Conservation (phyloP, 2,113 vertebrate genomes). For the Plotosus lineatus region DNA sequence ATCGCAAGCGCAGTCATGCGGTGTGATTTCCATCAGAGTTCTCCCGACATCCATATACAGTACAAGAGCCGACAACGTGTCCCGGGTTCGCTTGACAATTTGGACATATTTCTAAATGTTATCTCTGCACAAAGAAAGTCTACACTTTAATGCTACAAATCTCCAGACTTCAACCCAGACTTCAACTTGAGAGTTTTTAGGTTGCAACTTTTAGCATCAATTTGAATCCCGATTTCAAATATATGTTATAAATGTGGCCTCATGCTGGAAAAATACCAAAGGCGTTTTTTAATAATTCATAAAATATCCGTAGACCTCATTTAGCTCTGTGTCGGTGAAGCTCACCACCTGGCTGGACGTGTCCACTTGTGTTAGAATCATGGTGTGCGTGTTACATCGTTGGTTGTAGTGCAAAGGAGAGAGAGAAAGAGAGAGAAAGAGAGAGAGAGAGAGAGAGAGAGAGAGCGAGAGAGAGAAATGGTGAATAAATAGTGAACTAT, state of each 20-base stretch:
- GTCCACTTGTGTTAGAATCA: conserved; percentile 53
- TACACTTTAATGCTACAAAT: background rate
- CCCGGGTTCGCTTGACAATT: background rate
- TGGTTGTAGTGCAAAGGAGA: background rate
- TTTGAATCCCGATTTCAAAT: conserved; percentile 69
- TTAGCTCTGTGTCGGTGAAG: conserved; percentile 53
- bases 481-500: background rate
- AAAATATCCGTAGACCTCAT: conserved; percentile 56
- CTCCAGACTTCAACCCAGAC: background rate
- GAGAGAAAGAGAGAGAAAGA: too few relatives aligned
- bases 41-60: background rate
- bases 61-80: background rate
- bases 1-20: background rate
- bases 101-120: background rate
- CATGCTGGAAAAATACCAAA: conserved; percentile 55
- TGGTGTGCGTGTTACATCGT: background rate
- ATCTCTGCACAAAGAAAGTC: background rate
- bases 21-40: conserved; percentile 9
- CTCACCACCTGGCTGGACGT: conserved; percentile 47
- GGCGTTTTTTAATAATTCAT: conserved; percentile 64
- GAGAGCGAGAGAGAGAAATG: too few relatives aligned
- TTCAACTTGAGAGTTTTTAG: background rate
- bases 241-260: conserved; percentile 57
- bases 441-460: too few relatives aligned
- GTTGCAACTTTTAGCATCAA: conserved; percentile 53